These are phyloP conservation scores for Escarpia spicata DNA, from an alignment of 2,888 invertebrate genomes.

Conservation along the genomic window DNA sequence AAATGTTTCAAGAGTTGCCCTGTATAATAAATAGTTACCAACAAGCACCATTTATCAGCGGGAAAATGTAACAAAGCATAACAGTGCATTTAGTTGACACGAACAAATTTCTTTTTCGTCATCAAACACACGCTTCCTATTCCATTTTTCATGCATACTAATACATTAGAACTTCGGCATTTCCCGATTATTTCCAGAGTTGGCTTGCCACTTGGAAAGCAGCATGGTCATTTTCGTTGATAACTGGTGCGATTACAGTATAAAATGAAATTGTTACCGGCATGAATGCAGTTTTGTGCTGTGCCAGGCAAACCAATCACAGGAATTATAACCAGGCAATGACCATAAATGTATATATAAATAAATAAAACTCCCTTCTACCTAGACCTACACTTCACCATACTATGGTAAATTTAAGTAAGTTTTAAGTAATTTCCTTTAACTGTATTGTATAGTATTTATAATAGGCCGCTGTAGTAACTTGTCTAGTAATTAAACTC, in stretches of 20 bases:
- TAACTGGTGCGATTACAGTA: neutral
- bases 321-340: neutral
- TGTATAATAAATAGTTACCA: neutral
- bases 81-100: neutral
- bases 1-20: neutral
- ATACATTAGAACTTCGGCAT: neutral
- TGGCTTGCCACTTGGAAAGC: neutral
- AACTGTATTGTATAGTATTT: neutral
- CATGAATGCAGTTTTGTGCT: neutral
- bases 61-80: neutral
- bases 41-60: neutral
- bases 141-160: neutral
- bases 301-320: neutral
- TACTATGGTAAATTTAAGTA: neutral
- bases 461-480: slow-evolving; percentile 16
- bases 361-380: neutral
- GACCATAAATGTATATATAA: neutral
- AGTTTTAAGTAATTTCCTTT: neutral
- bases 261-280: neutral
- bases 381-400: neutral
- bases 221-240: neutral
- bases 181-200: neutral
- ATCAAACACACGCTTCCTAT: neutral
- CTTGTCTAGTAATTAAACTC: slow-evolving; percentile 13
- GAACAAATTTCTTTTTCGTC: neutral